Base-by-base conservation (phyloP, 2,888 invertebrate species). In the Ophion obscuratus region DNA sequence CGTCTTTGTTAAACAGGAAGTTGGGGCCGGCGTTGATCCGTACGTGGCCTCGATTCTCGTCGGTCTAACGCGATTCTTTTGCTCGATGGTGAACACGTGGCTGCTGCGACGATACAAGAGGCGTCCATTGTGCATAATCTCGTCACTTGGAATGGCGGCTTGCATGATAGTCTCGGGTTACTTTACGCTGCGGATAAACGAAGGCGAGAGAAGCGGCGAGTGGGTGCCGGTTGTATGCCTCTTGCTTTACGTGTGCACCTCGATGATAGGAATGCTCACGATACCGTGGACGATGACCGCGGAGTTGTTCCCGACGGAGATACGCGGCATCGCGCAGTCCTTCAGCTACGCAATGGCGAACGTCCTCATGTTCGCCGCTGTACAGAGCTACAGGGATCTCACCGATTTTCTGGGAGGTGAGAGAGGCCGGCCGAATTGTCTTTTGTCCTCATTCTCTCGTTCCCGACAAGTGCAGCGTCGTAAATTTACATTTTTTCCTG, bases 221-320 rank as follows among this genome's bases (percentile, higher is more conserved):
- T 94, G 93, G 92, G 91, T 95, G 1, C 95, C 96, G 2, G 95
- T 96, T 0, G 86, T 94, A 0, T 94, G 95, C 80, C 92, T 96
- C 1, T 90, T 96, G 11, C 90, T 95, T 0, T 96, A 95, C 90
- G 96, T 96, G 0, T 95, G 95, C 80, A 94, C 95, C 0, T 95
- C 95, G 9, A 96, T 96, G 95, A 94, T 96, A 64, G 96, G 96
- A 0, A 93, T 96, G 88, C 92, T 96, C 57, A 95, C 95, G 7
- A 95, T 96, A 31, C 96, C 96, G 0, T 96, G 96, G 96, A 96
- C 96, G n/a, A 88, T 96, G 95, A 96, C 96, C 0, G 96, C 96
- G 0, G 96, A 96, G 93, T 92, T 96, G 4, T 96, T 96, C 89
- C 96, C 96, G 0, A 94, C 95, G 2, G 95, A 96, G 87, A 96